Conservation (phyloP, 2,888 invertebrate genomes). For the Ophion costatus region DNA sequence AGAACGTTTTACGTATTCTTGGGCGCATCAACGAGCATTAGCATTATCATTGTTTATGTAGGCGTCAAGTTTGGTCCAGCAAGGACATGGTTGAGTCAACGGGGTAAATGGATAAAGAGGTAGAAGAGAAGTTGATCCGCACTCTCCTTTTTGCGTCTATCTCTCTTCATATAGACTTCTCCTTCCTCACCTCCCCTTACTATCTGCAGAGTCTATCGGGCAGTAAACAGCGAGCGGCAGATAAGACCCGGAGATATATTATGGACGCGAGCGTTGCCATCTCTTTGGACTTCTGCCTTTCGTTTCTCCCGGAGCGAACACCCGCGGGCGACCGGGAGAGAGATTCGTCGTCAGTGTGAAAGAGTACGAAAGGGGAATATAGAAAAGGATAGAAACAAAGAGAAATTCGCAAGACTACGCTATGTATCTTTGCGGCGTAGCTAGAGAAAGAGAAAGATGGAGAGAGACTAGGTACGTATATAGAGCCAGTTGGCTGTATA, state of each 20-base stretch:
- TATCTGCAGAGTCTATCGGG: conserved; percentile 83
- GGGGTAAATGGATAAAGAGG: conserved; percentile 38
- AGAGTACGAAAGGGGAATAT: conserved; percentile 35
- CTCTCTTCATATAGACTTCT: conserved; percentile 39
- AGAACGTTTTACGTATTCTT: conserved; percentile 41
- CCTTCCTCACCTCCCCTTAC: conserved; percentile 70
- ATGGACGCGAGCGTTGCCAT: conserved; percentile 77
- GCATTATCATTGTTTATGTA: conserved; percentile 61
- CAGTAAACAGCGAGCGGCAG: conserved; percentile 83
- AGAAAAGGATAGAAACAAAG: conserved; percentile 50
- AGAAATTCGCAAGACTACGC: conserved; percentile 60
- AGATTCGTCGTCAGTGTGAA: conserved; percentile 54
- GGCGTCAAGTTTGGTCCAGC: conserved; percentile 67
- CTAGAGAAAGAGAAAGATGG: conserved; percentile 44
- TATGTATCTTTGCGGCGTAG: conserved; percentile 32
- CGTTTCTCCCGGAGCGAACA: conserved; percentile 56
- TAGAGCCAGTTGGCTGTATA: conserved; percentile 55
- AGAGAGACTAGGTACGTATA: conserved; percentile 33
- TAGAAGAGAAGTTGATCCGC: conserved; percentile 68
- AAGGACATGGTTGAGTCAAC: conserved; percentile 32
- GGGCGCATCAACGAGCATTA: conserved; percentile 27
- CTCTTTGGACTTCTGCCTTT: conserved; percentile 69
- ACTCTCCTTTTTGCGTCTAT: conserved; percentile 45
- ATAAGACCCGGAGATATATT: conserved; percentile 83
- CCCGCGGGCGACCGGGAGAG: conserved; percentile 58